Base-by-base conservation (phyloP, 2,797 vertebrate genomes). In the Spheniscus humboldti region DNA sequence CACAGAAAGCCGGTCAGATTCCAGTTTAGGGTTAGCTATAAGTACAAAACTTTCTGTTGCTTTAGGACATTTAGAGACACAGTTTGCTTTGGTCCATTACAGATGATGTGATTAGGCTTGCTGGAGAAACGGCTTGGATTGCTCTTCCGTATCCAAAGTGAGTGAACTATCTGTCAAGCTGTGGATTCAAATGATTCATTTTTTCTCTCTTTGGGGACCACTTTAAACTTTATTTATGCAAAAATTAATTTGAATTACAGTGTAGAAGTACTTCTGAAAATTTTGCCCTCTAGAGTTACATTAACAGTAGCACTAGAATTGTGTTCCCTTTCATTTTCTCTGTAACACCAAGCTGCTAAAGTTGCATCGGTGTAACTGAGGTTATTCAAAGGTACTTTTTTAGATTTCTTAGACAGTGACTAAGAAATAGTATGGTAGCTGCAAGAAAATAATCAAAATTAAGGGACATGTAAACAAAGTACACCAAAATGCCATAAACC, bases 221-320 rank as follows among this genome's bases (percentile, higher is more conserved):
- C 45, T 94, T 85, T 35, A 81, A 93, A 76, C 63, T 76, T 94
- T 71, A 82, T 93, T 96, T 95, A 67, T 64, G 56, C n/a, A 89
- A 92, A 86, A 96, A 76, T 62, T 77, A 86, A 55, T 71, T 94
- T 72, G 45, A 82, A 87, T 82, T 82, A 47, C 74, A 75, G 23
- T 24, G 15, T 24, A 69, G 50, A 92, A 83, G 43, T 84, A 50
- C 66, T 95, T 94, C 79, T 90, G 64, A 56, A 90, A 86, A 64
- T 88, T 83, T 88, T 91, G 15, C 64, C 69, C 27, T 55, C 47
- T 66, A 60, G 62, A 77, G 3, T 83, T 89, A 77, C 35, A 23
- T 88, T 62, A 88, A 41, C 62, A 33, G 37, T 33, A 82, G 55
- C 45, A 59, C 13, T 68, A 67, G 81, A 81, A 59, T 84, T 60